phyloP scores from a whole-genome alignment of 1,140 invertebrate species.

The Drosophila prosaltans region DNA sequence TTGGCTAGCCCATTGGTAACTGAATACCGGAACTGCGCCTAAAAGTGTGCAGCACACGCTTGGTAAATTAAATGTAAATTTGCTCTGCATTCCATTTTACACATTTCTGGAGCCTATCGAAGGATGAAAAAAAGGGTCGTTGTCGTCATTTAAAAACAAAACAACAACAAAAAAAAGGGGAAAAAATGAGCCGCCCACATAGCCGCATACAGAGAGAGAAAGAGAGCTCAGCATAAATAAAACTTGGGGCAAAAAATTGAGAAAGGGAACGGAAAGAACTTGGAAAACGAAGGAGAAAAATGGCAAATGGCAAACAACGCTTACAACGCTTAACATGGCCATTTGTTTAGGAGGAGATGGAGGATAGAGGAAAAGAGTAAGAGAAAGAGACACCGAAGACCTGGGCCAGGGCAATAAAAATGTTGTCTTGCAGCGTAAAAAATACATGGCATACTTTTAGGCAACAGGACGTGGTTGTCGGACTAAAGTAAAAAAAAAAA shows the following conservation, averaged over 20 bases:
- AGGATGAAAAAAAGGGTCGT: constrained; percentile 16
- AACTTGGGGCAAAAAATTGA: not conserved
- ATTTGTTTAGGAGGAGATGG: constrained; percentile 31
- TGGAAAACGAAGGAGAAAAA: constrained; percentile 3
- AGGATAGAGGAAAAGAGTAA: not conserved
- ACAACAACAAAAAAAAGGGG: too few species aligned
- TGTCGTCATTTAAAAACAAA: constrained; percentile 8
- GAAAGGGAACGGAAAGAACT: not conserved
- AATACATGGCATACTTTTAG: constrained; percentile 48
- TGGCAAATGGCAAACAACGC: constrained; percentile 41
- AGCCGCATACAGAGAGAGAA: not conserved
- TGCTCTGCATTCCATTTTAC: constrained; percentile 6
- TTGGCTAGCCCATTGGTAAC: not conserved
- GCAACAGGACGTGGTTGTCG: constrained; percentile 18
- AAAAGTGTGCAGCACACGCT: constrained; percentile 11
- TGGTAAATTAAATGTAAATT: constrained; percentile 18
- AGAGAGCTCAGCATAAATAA: constrained; percentile 19
- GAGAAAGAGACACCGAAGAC: not conserved
- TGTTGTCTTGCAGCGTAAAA: constrained; percentile 37
- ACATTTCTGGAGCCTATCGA: constrained; percentile 19
- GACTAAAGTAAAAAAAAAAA: not conserved
- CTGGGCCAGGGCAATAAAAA: constrained; percentile 39
- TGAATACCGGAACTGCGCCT: not conserved
- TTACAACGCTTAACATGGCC: constrained; percentile 43
- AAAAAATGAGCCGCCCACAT: not conserved